Evolutionary conservation across 1,140 invertebrate genomes (phyloP).

Genomic region (Agrypnia vestita): DNA sequence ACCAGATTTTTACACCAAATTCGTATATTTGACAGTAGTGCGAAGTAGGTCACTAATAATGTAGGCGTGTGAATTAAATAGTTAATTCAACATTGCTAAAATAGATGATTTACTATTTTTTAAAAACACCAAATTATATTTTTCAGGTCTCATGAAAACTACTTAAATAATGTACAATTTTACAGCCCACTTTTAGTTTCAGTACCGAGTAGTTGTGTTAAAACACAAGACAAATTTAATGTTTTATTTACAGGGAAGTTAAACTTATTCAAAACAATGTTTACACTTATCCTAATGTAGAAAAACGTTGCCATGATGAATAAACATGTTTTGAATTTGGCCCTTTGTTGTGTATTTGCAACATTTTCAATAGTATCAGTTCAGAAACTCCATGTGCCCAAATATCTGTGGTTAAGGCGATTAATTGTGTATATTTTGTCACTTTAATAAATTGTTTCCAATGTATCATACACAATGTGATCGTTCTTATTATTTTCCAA

Average conservation of each 20-base stretch:
- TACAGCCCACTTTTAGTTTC: background rate
- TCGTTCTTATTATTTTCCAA: constrained; percentile 54
- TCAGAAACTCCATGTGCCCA: constrained; percentile 25
- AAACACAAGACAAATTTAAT: background rate
- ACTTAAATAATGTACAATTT: no score
- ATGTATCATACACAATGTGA: constrained; percentile 49
- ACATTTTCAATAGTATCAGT: constrained; percentile 5
- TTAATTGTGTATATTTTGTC: constrained; percentile 32
- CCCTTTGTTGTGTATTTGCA: no score
- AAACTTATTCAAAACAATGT: background rate
- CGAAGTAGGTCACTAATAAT: constrained; percentile 32
- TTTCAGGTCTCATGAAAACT: no score
- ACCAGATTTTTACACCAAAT: constrained; percentile 30
- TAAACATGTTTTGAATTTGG: no score
- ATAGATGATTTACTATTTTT: constrained; percentile 27
- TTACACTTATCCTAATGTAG: background rate
- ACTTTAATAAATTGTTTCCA: constrained; percentile 33
- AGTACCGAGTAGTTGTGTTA: background rate
- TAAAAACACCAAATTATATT: background rate
- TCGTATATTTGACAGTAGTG: constrained; percentile 36
- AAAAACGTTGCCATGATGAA: background rate
- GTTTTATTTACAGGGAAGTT: background rate
- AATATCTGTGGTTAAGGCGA: constrained; percentile 32
- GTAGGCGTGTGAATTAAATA: constrained; percentile 31
- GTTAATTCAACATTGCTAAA: constrained; percentile 11